These are phyloP conservation scores for Nomada fucata DNA, from an alignment of 2,888 invertebrate genomes.

Conservation along the genomic window DNA sequence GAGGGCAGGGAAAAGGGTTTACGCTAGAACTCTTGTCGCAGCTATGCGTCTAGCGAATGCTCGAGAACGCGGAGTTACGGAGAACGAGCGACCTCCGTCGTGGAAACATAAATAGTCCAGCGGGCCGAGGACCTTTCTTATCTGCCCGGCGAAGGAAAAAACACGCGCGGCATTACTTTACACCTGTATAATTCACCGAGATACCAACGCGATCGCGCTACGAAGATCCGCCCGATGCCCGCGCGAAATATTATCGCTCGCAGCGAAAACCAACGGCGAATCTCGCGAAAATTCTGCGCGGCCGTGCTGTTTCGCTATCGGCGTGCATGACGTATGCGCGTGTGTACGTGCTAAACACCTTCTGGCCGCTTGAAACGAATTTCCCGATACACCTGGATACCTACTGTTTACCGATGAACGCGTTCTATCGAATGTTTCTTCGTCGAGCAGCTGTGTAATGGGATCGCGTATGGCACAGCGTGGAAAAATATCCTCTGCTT, in stretches of 20 bases:
- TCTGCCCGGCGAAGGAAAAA: conserved; percentile 36
- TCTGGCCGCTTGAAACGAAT: not conserved
- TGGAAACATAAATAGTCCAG: conserved; percentile 52
- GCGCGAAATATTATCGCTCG: conserved; percentile 54
- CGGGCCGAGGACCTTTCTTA: conserved; percentile 43
- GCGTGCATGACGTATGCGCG: not conserved
- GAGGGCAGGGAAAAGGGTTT: not conserved
- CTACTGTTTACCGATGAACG: no score
- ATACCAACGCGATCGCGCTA: conserved; percentile 59
- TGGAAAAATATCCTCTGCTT: conserved; percentile 1
- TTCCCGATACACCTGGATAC: not conserved
- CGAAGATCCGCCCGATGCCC: conserved; percentile 38
- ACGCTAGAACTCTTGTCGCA: no score
- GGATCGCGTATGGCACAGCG: no score
- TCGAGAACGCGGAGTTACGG: not conserved
- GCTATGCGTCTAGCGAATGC: no score
- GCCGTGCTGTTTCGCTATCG: conserved; percentile 37
- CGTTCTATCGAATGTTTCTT: no score
- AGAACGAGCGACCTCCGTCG: conserved; percentile 56
- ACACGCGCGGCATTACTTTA: conserved; percentile 35
- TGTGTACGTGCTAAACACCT: not conserved
- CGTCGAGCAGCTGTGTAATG: no score
- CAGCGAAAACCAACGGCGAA: conserved; percentile 57
- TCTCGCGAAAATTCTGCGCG: conserved; percentile 56
- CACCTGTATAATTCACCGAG: conserved; percentile 63